Percentiles rank a stretch among this genome's conserved stretches.
Evolutionary conservation across 1,140 invertebrate genomes (phyloP).

Genomic region (Spodoptera frugiperda): DNA sequence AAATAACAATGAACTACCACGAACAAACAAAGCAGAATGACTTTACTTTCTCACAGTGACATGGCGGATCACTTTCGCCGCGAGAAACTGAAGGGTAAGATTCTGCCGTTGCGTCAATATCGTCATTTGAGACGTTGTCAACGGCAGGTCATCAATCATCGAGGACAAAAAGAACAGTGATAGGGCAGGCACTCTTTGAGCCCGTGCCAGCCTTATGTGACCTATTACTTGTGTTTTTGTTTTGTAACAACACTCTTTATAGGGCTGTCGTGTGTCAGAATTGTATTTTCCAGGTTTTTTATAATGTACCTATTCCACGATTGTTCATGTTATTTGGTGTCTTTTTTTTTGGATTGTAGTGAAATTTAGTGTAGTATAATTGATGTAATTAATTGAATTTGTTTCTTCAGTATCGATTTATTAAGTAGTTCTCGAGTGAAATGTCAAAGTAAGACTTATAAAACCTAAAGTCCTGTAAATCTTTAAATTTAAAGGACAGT

Average conservation of each 20-base stretch:
- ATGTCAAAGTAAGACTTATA: no score
- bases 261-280: no score
- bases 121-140: constrained; percentile 51
- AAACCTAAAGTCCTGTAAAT: no score
- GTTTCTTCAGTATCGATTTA: no score
- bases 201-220: constrained; percentile 35
- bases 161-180: constrained; percentile 64
- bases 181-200: constrained; percentile 64
- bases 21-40: background rate
- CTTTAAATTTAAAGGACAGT: no score
- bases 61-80: constrained; percentile 7
- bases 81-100: constrained; percentile 20
- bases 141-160: constrained; percentile 62
- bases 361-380: no score
- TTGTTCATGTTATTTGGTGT: no score
- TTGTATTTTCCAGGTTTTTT: no score
- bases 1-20: background rate
- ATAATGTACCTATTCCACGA: no score
- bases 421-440: no score
- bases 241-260: background rate
- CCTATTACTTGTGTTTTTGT: constrained; percentile 19
- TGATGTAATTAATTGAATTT: no score
- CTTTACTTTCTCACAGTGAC: constrained; percentile 7
- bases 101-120: constrained; percentile 50
- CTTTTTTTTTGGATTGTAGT: no score